phyloP scores from a whole-genome alignment of 2,797 vertebrate species.

The Argyrosomus regius region DNA sequence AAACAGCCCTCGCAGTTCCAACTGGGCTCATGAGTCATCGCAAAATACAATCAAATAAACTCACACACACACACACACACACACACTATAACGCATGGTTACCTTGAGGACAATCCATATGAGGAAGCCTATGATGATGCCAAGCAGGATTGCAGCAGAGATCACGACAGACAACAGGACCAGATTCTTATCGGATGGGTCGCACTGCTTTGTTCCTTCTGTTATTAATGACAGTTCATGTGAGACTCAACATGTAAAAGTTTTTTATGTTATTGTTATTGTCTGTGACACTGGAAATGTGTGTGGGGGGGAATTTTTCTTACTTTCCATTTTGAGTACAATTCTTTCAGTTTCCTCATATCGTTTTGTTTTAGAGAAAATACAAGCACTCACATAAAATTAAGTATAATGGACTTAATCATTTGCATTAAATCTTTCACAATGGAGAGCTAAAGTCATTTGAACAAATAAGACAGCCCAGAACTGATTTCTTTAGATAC shows the following conservation, averaged over 20 bases:
- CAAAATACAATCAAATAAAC: neutral
- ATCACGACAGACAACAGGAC: conserved; percentile 24
- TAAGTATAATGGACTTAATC: too few species aligned
- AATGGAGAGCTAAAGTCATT: too few species aligned
- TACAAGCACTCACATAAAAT: neutral
- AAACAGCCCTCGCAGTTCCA: conserved; percentile 31
- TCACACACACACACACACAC: neutral
- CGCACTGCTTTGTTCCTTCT: neutral
- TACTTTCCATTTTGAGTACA: neutral
- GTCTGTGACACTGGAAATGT: too few species aligned
- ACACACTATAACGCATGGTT: conserved; percentile 21
- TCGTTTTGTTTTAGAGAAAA: neutral
- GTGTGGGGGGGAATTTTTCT: neutral
- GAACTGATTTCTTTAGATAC: too few species aligned
- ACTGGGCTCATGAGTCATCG: conserved; percentile 25
- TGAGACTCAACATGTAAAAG: neutral
- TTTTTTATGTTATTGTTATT: neutral
- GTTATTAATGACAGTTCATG: neutral
- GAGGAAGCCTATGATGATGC: conserved; percentile 7
- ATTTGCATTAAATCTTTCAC: too few species aligned
- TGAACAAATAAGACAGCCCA: too few species aligned
- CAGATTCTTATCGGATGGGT: neutral
- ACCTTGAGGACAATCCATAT: conserved; percentile 67
- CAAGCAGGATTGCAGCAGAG: conserved; percentile 42
- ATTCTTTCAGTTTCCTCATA: neutral